Evolutionary conservation across 2,113 vertebrate genomes (phyloP).

Genomic region (Forbesichthys agassizii): DNA sequence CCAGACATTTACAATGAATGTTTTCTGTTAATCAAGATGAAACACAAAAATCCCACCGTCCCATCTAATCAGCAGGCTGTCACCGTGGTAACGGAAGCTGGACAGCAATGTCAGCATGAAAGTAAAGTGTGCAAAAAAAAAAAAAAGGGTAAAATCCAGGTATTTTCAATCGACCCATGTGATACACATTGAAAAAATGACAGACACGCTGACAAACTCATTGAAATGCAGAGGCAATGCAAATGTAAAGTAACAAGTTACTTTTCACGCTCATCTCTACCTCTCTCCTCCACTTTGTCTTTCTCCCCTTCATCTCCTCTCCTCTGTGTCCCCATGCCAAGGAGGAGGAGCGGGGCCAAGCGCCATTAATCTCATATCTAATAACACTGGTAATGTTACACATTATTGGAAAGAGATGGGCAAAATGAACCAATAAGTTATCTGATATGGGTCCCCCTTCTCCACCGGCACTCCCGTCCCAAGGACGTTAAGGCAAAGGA

Average conservation of each 20-base stretch:
- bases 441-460: conserved; percentile 70
- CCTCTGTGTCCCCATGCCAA: conserved; percentile 53
- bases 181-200: not conserved
- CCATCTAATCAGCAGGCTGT: too few species aligned
- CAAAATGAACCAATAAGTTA: conserved; percentile 76
- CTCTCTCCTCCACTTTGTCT: conserved; percentile 12
- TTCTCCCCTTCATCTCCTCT: conserved; percentile 51
- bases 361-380: conserved; percentile 75
- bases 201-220: not conserved
- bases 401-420: conserved; percentile 76
- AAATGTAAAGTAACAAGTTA: not conserved
- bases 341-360: conserved; percentile 67
- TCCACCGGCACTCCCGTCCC: conserved; percentile 48
- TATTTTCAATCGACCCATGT: too few species aligned
- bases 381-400: conserved; percentile 77
- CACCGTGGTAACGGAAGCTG: too few species aligned
- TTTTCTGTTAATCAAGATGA: too few species aligned
- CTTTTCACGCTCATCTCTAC: conserved; percentile 12
- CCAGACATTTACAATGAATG: too few species aligned
- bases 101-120: too few species aligned
- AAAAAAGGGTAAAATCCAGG: too few species aligned
- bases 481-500: conserved; percentile 70
- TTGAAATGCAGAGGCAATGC: conserved; percentile 41
- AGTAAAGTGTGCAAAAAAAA: too few species aligned
- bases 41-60: too few species aligned